Evolutionary conservation across 2,888 invertebrate genomes (phyloP).

Genomic region (Apamea anceps): DNA sequence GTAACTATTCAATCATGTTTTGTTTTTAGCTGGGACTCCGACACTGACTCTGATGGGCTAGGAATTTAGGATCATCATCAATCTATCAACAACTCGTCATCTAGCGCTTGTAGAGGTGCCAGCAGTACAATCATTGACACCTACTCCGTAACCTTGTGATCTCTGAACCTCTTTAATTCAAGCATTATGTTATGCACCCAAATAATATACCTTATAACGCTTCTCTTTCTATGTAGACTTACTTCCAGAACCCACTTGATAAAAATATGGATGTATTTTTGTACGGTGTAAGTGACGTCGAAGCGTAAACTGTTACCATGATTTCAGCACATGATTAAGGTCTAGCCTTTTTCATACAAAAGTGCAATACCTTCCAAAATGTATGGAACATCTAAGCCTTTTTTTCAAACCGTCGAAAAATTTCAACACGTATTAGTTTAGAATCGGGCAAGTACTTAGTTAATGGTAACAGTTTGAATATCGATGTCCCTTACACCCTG

Average conservation of each 20-base stretch:
- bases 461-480: neutral
- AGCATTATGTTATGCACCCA: conserved; percentile 1
- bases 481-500: neutral
- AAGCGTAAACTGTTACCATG: neutral
- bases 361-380: neutral
- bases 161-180: conserved; percentile 12
- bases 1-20: conserved; percentile 29
- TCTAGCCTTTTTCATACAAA: neutral
- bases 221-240: conserved; percentile 10
- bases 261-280: neutral
- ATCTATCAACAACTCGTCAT: conserved; percentile 55
- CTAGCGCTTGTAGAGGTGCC: conserved; percentile 53
- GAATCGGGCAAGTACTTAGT: neutral
- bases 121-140: conserved; percentile 29
- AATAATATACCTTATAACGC: conserved; percentile 7
- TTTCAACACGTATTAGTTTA: neutral
- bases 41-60: conserved; percentile 53
- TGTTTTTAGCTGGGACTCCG: conserved; percentile 60
- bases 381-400: neutral
- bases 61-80: conserved; percentile 47
- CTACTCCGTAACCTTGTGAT: conserved; percentile 36
- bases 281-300: neutral
- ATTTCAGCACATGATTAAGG: neutral
- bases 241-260: neutral
- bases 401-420: too few species aligned